Base-by-base conservation (phyloP, 2,797 vertebrate species). In the Vireo griseus region DNA sequence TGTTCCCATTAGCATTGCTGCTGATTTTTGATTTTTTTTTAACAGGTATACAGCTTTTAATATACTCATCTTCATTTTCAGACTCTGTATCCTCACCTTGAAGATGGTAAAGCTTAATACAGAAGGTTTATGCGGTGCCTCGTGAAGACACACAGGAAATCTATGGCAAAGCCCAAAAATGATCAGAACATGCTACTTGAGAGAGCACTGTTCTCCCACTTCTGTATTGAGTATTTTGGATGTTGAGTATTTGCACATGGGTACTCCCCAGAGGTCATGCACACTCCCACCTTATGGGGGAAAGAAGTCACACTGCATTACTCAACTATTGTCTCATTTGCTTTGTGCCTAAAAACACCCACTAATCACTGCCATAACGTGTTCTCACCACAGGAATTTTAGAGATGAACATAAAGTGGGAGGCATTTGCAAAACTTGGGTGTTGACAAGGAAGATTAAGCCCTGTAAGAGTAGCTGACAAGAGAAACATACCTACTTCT, bases 401-500 rank as follows among this genome's bases (percentile, higher is more conserved):
- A 47, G 6, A 58, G 19, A 42, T 25, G 11, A 88, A 86, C 5
- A 61, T n/a, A 21, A 92, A 90, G 50, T 16, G 24, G 31, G 21
- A 86, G 31, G 37, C 44, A 75, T 57, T 65, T 86, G 39, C 28
- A 86, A 55, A 80, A 21, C 5, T 1, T 61, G 8, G 5, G 15
- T 61, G 29, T 16, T 77, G 11, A 57, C 20, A 82, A 82, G 16
- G 19, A 77, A 91, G 79, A 82, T 8, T 20, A 95, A 75, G 22
- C 25, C 21, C 50, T 55, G 4, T 63, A 79, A 65, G n/a, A 71
- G 33, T 39, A 82, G 48, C 10, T 58, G 31, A 50, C 15, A 75
- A 52, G 26, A 75, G 22, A 31, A 93, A 39, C 99, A 95, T 97
- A 99, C 99, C 99, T 84, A 99, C 98, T 99, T 99, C 99, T 93